phyloP scores from a whole-genome alignment of 2,113 vertebrate species.

The Solenodon paradoxus region DNA sequence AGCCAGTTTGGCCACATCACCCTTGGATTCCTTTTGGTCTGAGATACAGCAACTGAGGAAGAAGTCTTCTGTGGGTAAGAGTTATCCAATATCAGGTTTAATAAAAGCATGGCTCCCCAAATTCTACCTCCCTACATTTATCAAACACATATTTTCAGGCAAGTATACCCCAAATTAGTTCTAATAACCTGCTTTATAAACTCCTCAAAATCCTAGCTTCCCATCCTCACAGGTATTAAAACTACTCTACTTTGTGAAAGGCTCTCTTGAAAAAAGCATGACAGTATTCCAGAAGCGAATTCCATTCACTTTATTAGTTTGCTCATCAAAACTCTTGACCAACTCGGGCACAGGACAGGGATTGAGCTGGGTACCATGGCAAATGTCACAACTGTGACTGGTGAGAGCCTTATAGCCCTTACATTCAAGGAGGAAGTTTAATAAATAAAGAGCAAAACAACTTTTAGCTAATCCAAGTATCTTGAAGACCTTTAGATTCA shows the following conservation, averaged over 20 bases:
- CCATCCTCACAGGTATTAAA: not conserved
- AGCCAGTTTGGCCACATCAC: not conserved
- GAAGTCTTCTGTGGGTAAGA: not conserved
- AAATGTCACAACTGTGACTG: not conserved
- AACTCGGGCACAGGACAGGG: not conserved
- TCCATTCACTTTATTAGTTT: not conserved
- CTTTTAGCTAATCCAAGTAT: not conserved
- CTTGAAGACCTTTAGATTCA: not conserved
- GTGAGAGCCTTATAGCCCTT: not conserved
- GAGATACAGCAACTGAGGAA: not conserved
- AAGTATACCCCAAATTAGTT: not conserved
- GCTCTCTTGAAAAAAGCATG: not conserved
- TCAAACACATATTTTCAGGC: not conserved
- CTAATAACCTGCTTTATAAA: not conserved
- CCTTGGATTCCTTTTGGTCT: not conserved
- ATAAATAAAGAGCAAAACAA: not conserved
- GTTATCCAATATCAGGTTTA: not conserved
- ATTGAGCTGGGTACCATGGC: rapidly evolving
- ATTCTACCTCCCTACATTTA: not conserved
- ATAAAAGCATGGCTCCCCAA: not conserved
- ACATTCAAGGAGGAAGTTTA: not conserved
- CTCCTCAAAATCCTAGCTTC: not conserved
- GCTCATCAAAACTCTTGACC: not conserved
- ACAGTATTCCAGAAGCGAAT: not conserved
- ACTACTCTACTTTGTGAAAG: not conserved